A percentile compares a stretch with the other conserved stretches of the same genome.
Evolutionary conservation across 2,113 vertebrate genomes (phyloP).

Genomic region (Hystrix cristata): DNA sequence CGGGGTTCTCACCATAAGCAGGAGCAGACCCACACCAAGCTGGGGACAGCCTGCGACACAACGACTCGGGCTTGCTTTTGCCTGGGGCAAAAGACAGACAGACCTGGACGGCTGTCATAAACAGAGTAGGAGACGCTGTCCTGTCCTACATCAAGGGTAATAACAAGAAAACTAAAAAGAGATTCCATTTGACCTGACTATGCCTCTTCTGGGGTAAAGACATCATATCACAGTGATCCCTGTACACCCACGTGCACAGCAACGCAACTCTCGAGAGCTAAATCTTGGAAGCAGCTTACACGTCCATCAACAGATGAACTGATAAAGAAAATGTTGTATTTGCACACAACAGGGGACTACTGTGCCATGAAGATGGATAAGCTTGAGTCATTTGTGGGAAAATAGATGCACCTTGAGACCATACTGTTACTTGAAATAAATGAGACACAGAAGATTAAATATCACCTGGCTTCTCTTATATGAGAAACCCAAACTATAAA

Average conservation of each 20-base stretch:
- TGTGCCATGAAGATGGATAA: too few species aligned
- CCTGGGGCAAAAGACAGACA: not conserved
- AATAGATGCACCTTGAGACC: not conserved
- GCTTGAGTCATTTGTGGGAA: not conserved
- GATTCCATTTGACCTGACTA: not conserved
- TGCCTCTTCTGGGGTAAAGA: not conserved
- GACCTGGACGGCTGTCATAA: not conserved
- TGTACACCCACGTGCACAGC: not conserved
- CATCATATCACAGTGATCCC: not conserved
- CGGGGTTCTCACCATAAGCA: not conserved
- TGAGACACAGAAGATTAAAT: not conserved
- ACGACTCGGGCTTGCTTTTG: not conserved
- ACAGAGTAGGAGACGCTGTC: not conserved
- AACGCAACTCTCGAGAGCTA: not conserved
- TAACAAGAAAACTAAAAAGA: not conserved
- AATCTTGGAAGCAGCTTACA: not conserved
- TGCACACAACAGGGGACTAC: not conserved
- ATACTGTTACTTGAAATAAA: not conserved
- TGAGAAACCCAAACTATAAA: not conserved
- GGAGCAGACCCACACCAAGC: not conserved
- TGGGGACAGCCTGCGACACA: not conserved
- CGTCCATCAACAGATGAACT: not conserved
- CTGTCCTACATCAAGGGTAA: not conserved
- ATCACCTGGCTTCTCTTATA: not conserved
- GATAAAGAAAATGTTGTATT: not conserved